phyloP scores from a whole-genome alignment of 2,888 invertebrate species.

The Steinernema scapterisci region DNA sequence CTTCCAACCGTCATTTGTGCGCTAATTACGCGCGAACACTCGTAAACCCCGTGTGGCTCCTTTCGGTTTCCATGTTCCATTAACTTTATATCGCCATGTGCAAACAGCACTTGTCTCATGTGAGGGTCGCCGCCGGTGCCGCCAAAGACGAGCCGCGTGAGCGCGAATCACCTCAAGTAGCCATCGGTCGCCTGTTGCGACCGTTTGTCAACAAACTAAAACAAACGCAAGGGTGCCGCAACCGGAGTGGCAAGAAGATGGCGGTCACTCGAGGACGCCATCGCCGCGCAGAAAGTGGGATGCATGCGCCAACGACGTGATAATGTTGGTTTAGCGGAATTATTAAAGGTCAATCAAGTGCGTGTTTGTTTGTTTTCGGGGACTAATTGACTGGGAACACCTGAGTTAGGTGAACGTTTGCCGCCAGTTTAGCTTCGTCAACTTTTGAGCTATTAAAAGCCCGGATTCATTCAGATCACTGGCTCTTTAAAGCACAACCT shows the following conservation, averaged over 20 bases:
- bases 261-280: constrained; percentile 13
- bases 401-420: not conserved
- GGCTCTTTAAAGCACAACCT: too few species aligned
- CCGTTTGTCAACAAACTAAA: constrained; percentile 27
- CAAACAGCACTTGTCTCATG: constrained; percentile 19
- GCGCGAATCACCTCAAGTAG: constrained; percentile 7
- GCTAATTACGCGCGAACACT: constrained; percentile 15
- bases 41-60: constrained; percentile 9
- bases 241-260: constrained; percentile 19
- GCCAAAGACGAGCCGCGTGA: constrained; percentile 13
- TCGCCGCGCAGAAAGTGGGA: not conserved
- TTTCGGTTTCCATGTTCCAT: constrained; percentile 31
- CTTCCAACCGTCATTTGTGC: constrained; percentile 23
- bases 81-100: constrained; percentile 28
- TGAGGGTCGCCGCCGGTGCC: not conserved
- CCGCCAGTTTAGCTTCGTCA: not conserved
- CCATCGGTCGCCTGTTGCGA: too few species aligned
- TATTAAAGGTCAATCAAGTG: constrained; percentile 23
- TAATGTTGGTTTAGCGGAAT: constrained; percentile 28
- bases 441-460: too few species aligned
- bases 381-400: not conserved
- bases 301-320: constrained; percentile 26
- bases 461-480: too few species aligned
- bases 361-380: constrained; percentile 8
- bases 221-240: not conserved